Evolutionary conservation across 2,797 vertebrate species (phyloP).

Genomic region (Bradypus variegatus): DNA sequence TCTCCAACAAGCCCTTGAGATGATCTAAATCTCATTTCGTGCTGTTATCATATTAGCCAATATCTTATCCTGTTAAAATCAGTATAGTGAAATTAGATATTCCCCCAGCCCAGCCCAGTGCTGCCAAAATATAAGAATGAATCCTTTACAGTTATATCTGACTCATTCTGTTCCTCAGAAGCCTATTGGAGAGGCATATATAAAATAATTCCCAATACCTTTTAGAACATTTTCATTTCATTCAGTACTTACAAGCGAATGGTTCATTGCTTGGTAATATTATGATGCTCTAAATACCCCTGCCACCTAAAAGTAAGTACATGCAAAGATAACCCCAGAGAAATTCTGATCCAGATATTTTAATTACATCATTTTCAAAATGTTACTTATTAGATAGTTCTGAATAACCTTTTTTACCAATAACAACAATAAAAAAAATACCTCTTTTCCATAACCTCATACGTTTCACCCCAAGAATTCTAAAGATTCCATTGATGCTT

Average conservation of each 20-base stretch:
- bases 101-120: conserved; percentile 24
- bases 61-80: conserved; percentile 61
- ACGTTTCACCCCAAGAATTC: neutral
- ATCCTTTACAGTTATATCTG: neutral
- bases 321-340: conserved; percentile 16
- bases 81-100: conserved; percentile 46
- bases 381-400: neutral
- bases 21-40: conserved; percentile 54
- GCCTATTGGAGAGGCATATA: neutral
- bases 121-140: conserved; percentile 44
- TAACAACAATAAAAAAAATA: neutral
- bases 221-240: conserved; percentile 3
- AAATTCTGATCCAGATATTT: conserved; percentile 2
- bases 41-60: conserved; percentile 58
- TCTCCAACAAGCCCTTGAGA: conserved; percentile 34
- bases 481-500: neutral
- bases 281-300: neutral
- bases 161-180: conserved; percentile 22
- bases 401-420: neutral
- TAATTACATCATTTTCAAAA: neutral
- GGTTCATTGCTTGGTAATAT: neutral
- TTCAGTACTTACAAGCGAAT: neutral
- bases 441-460: conserved; percentile 26
- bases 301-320: conserved; percentile 1
- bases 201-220: accelerated